Evolutionary conservation across 2,888 invertebrate genomes (phyloP).

Genomic region (Steinernema hermaphroditum): DNA sequence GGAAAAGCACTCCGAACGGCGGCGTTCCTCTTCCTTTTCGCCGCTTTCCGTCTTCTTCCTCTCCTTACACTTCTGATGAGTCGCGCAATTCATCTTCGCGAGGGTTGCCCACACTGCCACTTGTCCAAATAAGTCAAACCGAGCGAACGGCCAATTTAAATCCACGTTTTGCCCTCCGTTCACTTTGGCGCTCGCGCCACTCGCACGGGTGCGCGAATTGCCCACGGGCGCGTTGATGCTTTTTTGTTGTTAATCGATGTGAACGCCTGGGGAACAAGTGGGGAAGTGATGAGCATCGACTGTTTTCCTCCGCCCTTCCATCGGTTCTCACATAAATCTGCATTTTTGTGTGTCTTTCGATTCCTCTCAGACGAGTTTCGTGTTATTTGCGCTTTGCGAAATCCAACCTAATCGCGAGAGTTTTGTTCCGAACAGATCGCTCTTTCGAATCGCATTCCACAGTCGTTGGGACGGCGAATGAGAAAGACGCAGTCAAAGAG

Average conservation of each 20-base stretch:
- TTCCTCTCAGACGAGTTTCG: background rate
- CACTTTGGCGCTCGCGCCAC: background rate
- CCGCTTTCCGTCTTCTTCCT: background rate
- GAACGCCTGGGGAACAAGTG: background rate
- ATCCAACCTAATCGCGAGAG: background rate
- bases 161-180: slow-evolving; percentile 12
- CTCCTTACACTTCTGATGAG: slow-evolving; percentile 18
- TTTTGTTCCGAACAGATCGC: background rate
- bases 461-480: background rate
- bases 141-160: slow-evolving; percentile 23
- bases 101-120: slow-evolving; percentile 5
- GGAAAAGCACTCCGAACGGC: background rate
- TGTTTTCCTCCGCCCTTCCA: background rate
- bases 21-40: background rate
- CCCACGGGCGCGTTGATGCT: too few relatives aligned
- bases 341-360: background rate
- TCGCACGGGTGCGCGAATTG: background rate
- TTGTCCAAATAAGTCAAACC: slow-evolving; percentile 21
- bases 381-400: background rate
- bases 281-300: background rate
- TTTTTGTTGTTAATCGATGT: background rate
- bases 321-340: slow-evolving; percentile 6
- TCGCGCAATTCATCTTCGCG: slow-evolving; percentile 6
- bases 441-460: too few relatives aligned
- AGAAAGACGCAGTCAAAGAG: background rate